phyloP scores from a whole-genome alignment of 2,113 vertebrate species.

The Haemorhous mexicanus region DNA sequence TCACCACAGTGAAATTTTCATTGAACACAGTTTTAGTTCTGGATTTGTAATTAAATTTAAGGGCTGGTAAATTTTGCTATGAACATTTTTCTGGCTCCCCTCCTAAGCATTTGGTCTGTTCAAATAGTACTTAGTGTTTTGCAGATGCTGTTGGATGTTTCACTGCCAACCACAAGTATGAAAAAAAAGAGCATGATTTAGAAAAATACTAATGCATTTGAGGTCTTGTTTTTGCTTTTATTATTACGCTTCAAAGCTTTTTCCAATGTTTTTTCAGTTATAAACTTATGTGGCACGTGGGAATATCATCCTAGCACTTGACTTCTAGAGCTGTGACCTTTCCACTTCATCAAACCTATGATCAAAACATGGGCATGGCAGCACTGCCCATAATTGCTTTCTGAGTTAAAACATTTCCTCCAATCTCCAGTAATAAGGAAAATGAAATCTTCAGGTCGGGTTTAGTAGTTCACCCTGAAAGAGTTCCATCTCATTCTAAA shows the following conservation, averaged over 20 bases:
- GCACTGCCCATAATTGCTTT: not conserved
- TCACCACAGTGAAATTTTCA: not conserved
- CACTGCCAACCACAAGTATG: not conserved
- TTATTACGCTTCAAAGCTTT: not conserved
- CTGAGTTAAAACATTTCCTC: not conserved
- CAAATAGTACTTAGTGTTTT: constrained; percentile 25
- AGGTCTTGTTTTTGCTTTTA: not conserved
- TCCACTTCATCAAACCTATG: not conserved
- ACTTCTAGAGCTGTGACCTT: constrained; percentile 4
- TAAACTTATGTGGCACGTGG: not conserved
- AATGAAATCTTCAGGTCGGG: not conserved
- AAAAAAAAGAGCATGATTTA: not conserved
- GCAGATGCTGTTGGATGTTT: constrained; percentile 16
- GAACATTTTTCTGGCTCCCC: constrained; percentile 32
- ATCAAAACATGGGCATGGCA: not conserved
- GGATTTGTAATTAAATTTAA: constrained; percentile 45
- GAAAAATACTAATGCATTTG: not conserved
- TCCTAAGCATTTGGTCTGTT: constrained; percentile 37
- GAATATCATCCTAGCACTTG: not conserved
- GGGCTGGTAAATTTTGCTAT: constrained; percentile 27
- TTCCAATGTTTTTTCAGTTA: not conserved
- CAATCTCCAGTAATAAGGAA: not conserved
- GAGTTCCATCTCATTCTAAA: not conserved
- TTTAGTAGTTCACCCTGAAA: constrained; percentile 12
- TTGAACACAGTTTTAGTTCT: constrained; percentile 14